phyloP scores from a whole-genome alignment of 92 coral and sea anemone genomes.

The Porites lobata region DNA sequence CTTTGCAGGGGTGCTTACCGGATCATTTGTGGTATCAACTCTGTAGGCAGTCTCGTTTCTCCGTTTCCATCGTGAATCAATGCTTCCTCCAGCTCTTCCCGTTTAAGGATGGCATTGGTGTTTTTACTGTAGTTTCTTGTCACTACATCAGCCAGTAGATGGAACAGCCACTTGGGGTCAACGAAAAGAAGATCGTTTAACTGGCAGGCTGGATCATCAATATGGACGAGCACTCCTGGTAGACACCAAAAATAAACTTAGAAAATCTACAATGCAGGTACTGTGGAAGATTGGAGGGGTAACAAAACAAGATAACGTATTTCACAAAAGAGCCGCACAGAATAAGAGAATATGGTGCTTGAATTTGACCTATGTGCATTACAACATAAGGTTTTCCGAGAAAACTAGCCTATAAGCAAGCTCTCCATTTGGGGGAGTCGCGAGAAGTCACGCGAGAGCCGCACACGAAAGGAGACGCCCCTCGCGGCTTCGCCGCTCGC shows the following conservation, averaged over 20 bases:
- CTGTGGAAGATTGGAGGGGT: background rate
- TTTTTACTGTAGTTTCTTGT: conserved; percentile 46
- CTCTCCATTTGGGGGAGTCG: too few species aligned
- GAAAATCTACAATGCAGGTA: background rate
- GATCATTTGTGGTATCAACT: conserved; percentile 78
- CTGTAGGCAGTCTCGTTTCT: conserved; percentile 47
- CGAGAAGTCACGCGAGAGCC: too few species aligned
- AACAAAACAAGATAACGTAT: background rate
- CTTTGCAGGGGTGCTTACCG: conserved; percentile 51
- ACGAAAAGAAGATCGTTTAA: conserved; percentile 86
- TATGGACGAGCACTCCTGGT: conserved; percentile 87
- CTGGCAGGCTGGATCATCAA: conserved; percentile 90
- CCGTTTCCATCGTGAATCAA: conserved; percentile 67
- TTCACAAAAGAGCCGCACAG: background rate
- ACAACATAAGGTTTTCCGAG: too few species aligned
- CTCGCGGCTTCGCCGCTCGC: too few species aligned
- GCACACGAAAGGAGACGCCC: too few species aligned
- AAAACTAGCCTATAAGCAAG: too few species aligned
- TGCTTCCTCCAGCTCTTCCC: conserved; percentile 57
- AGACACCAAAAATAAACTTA: background rate
- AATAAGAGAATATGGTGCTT: background rate
- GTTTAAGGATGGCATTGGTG: conserved; percentile 69
- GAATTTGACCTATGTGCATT: background rate
- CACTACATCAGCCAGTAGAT: conserved; percentile 77
- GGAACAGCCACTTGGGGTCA: conserved; percentile 88